These are phyloP conservation scores for Sphaerophoria rueppellii DNA, from an alignment of 2,888 invertebrate species.

Conservation along the genomic window DNA sequence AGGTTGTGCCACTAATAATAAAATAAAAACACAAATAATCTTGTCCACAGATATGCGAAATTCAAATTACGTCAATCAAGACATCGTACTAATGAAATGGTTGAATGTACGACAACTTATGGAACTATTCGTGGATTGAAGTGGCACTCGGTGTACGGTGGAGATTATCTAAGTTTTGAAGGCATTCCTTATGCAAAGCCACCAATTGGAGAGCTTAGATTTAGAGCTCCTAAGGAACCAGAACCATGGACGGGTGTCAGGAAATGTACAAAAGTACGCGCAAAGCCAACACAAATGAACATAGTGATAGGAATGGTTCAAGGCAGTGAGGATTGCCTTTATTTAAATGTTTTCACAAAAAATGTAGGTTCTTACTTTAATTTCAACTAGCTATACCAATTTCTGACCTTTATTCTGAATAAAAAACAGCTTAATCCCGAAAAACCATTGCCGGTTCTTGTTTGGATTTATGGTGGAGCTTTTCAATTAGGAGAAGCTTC, in stretches of 20 bases:
- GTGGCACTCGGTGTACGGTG: conserved; percentile 80
- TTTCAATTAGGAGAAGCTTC: conserved; percentile 83
- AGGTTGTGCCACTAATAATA: neutral
- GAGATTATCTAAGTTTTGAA: conserved; percentile 80
- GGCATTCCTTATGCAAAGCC: conserved; percentile 82
- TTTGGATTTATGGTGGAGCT: conserved; percentile 84
- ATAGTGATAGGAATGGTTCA: conserved; percentile 80
- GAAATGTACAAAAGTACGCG: conserved; percentile 81
- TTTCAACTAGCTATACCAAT: neutral
- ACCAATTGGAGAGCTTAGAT: conserved; percentile 79
- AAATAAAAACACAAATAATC: neutral
- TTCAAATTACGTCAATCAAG: conserved; percentile 80
- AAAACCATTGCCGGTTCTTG: conserved; percentile 81
- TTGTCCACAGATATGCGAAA: conserved; percentile 78
- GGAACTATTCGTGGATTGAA: conserved; percentile 81
- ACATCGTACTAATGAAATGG: conserved; percentile 79
- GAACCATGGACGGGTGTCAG: conserved; percentile 82
- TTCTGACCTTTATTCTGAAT: neutral
- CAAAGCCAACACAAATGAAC: conserved; percentile 80
- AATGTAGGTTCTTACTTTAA: conserved; percentile 75
- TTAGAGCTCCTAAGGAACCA: conserved; percentile 82
- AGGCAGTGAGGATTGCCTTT: conserved; percentile 84
- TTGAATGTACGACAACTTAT: conserved; percentile 79
- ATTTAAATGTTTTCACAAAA: conserved; percentile 83
- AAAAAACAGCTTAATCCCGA: conserved; percentile 77